Evolutionary conservation across 2,113 vertebrate species (phyloP), one percentile per base, ranked within the genome.

Genomic region (Megaleporinus macrocephalus): DNA sequence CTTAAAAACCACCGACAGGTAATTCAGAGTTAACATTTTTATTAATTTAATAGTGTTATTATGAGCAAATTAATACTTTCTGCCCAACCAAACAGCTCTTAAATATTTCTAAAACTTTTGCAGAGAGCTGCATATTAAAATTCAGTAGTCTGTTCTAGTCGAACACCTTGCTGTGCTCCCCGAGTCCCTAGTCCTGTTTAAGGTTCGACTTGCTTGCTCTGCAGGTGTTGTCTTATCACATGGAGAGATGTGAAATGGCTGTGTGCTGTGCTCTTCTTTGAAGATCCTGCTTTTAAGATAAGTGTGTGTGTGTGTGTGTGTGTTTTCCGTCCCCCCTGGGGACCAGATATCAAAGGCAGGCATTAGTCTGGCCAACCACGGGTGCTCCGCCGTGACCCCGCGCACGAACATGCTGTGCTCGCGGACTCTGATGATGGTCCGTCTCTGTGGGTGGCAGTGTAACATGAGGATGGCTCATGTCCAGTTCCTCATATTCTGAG

Each of bases 241-340:
- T 26, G 13, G 63, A 49, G 44, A 29, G 41, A 85, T 77, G 73
- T 78, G 70, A 85, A 51, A 75, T 79, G 74, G 30, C 49, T 73
- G 57, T 68, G 36, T 44, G 71, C 22, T 41, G n/a, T 4, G 26
- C 9, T 63, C 66, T 75, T n/a, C 84, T 79, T 82, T 82, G 63
- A 82, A 70, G 51, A 79, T 82, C 71, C 26, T 29, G 14, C 66
- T 85, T 79, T 79, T 65, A 30, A 81, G 74, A 73, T 85, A 68
- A 63, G 62, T 62, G 62, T 59, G 62, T 53, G 62, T 78, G 36
- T 76, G 41, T 62, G 55, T 61, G 73, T 26, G 33, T 33, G 47
- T 53, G 47, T 57, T 22, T 22, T 61, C 57, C 26, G 24, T 26
- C 29, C 18, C 65, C 57, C 80, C 27, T 72, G 24, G 68, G 59